A percentile compares a stretch with the other conserved stretches of the same genome.
Evolutionary conservation across 2,113 vertebrate genomes (phyloP).

Genomic region (Passer domesticus): DNA sequence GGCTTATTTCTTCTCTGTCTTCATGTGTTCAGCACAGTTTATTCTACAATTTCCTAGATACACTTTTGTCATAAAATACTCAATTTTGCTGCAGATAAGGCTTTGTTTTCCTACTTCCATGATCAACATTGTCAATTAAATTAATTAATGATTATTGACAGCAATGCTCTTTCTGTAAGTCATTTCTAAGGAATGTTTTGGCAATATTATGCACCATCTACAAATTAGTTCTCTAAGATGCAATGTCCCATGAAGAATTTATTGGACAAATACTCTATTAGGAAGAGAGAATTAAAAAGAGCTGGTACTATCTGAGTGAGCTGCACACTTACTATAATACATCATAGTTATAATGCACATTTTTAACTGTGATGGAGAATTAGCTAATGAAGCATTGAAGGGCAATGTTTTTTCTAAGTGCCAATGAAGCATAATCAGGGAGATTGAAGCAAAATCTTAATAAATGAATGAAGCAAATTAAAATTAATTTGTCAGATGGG

Average conservation of each 20-base stretch:
- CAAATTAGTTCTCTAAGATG: not conserved
- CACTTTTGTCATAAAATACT: not conserved
- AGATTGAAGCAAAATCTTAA: not conserved
- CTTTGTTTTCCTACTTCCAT: not conserved
- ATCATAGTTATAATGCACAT: not conserved
- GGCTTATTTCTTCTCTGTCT: not conserved
- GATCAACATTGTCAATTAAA: not conserved
- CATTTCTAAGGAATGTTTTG: not conserved
- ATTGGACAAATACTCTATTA: not conserved
- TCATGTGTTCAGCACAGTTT: not conserved
- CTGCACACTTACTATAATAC: not conserved
- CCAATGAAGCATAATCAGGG: not conserved
- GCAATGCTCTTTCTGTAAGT: not conserved
- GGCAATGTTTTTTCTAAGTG: not conserved
- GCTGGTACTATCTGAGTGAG: not conserved
- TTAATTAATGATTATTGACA: not conserved
- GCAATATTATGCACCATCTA: not conserved
- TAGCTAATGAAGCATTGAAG: not conserved
- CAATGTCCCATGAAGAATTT: not conserved
- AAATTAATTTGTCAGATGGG: not conserved
- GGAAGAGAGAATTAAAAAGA: not conserved
- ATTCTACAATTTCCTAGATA: not conserved
- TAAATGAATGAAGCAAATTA: not conserved
- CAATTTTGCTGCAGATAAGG: not conserved
- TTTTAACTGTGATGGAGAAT: not conserved